These are phyloP conservation scores for Panthera leo DNA, from an alignment of 2,113 vertebrate species.

Conservation along the genomic window DNA sequence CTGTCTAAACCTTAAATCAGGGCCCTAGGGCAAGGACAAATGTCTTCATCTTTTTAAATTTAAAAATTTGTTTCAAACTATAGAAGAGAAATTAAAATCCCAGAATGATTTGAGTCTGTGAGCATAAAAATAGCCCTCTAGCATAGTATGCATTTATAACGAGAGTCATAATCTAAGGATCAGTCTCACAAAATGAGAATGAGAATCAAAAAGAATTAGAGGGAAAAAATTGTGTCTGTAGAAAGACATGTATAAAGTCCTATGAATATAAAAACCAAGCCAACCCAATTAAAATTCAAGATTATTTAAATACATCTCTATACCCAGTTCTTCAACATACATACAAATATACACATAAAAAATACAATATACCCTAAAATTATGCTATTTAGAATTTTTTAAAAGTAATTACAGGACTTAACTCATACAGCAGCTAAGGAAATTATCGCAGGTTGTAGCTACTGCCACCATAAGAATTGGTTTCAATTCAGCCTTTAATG, in stretches of 20 bases:
- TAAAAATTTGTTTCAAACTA: slow-evolving; percentile 75
- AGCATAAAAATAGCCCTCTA: slow-evolving; percentile 75
- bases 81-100: slow-evolving; percentile 75
- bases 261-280: slow-evolving; percentile 69
- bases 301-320: slow-evolving; percentile 70
- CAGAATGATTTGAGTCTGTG: slow-evolving; percentile 67
- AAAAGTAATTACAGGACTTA: slow-evolving; percentile 76
- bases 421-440: slow-evolving; percentile 73
- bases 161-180: slow-evolving; percentile 73
- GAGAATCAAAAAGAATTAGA: slow-evolving; percentile 70
- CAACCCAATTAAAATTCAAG: slow-evolving; percentile 73
- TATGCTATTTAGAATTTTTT: slow-evolving; percentile 75
- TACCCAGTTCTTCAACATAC: slow-evolving; percentile 29
- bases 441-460: slow-evolving; percentile 78
- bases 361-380: slow-evolving; percentile 72
- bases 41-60: slow-evolving; percentile 78
- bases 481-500: slow-evolving; percentile 81
- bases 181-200: slow-evolving; percentile 76
- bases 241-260: slow-evolving; percentile 64
- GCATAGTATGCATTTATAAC: slow-evolving; percentile 76
- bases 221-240: slow-evolving; percentile 57
- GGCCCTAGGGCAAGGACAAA: slow-evolving; percentile 69
- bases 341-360: slow-evolving; percentile 75
- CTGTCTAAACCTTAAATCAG: slow-evolving; percentile 69
- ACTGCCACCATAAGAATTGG: slow-evolving; percentile 74